A percentile compares a stretch with the other conserved stretches of the same genome.
Conservation (phyloP, 2,888 invertebrate species). For the Drosophila tripunctata region DNA sequence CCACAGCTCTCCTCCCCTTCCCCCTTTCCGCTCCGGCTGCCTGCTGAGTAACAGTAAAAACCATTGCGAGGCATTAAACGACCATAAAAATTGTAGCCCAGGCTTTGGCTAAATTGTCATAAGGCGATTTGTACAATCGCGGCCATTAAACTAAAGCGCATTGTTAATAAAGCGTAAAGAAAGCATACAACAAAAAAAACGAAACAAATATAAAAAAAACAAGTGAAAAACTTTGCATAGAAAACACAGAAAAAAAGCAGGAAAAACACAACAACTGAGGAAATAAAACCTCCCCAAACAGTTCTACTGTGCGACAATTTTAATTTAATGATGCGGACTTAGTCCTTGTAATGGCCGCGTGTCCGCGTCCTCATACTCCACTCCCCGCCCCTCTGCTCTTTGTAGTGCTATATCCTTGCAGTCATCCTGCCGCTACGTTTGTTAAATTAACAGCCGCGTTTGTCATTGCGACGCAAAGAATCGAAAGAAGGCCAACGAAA, state of each 20-base stretch:
- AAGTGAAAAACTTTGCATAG: constrained; percentile 61
- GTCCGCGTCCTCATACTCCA: constrained; percentile 35
- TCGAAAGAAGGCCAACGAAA: constrained; percentile 40
- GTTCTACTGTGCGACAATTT: constrained; percentile 69
- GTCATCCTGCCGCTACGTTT: constrained; percentile 54
- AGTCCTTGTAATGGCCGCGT: constrained; percentile 77
- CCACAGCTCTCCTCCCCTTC: too few relatives aligned
- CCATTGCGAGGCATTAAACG: constrained; percentile 78
- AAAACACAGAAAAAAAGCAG: constrained; percentile 29
- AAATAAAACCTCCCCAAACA: constrained; percentile 43
- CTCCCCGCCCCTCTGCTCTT: not conserved
- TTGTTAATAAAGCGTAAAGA: constrained; percentile 78
- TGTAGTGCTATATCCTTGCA: not conserved
- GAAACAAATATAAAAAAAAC: too few relatives aligned
- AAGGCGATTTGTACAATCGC: constrained; percentile 81
- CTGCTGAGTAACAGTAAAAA: constrained; percentile 53
- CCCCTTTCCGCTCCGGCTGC: too few relatives aligned
- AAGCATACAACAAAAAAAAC: too few relatives aligned
- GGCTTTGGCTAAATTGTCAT: constrained; percentile 71
- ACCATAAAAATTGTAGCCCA: constrained; percentile 74
- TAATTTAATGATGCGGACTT: constrained; percentile 80
- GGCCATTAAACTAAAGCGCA: constrained; percentile 77
- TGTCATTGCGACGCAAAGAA: constrained; percentile 59
- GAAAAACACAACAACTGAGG: constrained; percentile 9
- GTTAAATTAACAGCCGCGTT: constrained; percentile 78